Evolutionary conservation across 2,888 invertebrate species (phyloP).

Genomic region (Chironomus tentans): DNA sequence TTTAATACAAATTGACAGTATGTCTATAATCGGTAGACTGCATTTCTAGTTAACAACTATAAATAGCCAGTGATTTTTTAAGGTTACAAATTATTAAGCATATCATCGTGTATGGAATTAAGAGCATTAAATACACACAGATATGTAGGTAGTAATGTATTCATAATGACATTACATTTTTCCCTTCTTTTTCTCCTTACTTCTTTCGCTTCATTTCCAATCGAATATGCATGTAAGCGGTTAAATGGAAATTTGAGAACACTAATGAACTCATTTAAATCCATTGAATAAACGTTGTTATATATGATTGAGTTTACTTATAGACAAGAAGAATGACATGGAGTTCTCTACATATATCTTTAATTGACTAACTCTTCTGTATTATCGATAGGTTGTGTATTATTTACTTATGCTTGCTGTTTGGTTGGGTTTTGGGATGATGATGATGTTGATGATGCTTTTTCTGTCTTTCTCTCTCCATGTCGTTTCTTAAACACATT

Average conservation of each 20-base stretch:
- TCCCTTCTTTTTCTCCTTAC: neutral
- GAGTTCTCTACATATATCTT: neutral
- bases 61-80: no score
- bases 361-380: neutral
- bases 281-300: neutral
- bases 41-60: no score
- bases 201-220: no score
- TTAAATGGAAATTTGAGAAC: neutral
- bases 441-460: neutral
- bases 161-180: neutral
- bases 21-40: neutral
- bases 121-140: neutral
- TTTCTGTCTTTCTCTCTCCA: neutral
- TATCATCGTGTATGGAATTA: neutral
- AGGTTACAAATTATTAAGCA: neutral
- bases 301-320: neutral
- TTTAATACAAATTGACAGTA: neutral
- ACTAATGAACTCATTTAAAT: slow-evolving; percentile 3
- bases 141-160: neutral
- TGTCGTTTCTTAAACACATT: neutral
- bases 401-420: neutral
- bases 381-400: neutral
- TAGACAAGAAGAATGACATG: neutral
- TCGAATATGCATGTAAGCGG: neutral
- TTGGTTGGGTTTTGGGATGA: no score